Percentiles rank a stretch among this genome's conserved stretches.
Conservation (phyloP, 2,888 invertebrate species). For the Phytoseiulus persimilis region DNA sequence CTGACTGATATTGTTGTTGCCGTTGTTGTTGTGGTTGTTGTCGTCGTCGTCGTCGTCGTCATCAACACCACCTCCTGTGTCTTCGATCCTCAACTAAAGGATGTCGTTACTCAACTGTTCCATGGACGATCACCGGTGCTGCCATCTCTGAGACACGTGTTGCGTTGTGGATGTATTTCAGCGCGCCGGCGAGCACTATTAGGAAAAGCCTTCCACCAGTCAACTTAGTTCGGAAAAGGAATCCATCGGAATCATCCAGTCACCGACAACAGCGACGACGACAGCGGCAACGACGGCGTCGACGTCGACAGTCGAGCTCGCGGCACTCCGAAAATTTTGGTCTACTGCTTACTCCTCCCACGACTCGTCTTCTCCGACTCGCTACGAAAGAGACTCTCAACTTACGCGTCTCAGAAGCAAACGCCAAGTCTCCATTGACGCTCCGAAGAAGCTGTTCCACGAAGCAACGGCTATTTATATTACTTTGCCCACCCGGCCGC, state of each 20-base stretch:
- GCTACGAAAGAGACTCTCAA: not conserved
- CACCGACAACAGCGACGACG: not conserved
- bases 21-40: not conserved
- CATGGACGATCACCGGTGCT: not conserved
- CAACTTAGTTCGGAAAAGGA: not conserved
- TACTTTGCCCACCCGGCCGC: no score
- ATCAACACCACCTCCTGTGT: no score
- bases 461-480: not conserved
- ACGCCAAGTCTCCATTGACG: not conserved
- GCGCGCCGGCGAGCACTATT: not conserved
- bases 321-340: not conserved
- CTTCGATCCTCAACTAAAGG: not conserved
- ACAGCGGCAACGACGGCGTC: not conserved
- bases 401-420: not conserved
- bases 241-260: not conserved
- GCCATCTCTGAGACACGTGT: not conserved
- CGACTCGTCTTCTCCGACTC: not conserved
- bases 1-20: not conserved
- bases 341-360: not conserved
- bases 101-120: not conserved
- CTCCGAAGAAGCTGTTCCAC: not conserved
- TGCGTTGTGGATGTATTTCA: not conserved
- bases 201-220: not conserved
- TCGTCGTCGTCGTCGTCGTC: not conserved
- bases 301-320: not conserved